phyloP scores from a whole-genome alignment of 2,113 vertebrate genomes.

The Tachuris rubrigastra region DNA sequence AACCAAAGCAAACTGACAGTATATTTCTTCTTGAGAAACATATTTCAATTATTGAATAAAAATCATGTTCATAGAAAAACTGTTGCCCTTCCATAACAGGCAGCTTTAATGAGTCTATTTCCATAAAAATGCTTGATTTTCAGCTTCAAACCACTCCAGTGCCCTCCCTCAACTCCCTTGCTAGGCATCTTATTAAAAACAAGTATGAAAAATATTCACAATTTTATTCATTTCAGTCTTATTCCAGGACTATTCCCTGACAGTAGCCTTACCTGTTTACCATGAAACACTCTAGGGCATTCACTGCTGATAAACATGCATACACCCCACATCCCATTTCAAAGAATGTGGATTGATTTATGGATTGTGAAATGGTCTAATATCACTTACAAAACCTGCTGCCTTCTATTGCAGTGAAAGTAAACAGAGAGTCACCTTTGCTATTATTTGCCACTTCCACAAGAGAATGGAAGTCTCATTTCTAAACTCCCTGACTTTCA shows the following conservation, averaged over 20 bases:
- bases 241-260: not conserved
- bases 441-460: not conserved
- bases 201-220: not conserved
- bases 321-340: not conserved
- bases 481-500: not conserved
- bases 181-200: conserved; percentile 23
- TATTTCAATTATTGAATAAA: conserved; percentile 15
- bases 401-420: not conserved
- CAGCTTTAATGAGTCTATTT: conserved; percentile 39
- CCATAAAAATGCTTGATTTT: conserved; percentile 38
- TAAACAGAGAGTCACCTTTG: not conserved
- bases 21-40: not conserved
- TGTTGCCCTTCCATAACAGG: not conserved
- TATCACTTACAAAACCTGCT: not conserved
- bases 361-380: not conserved
- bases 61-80: not conserved
- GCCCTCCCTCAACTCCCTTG: not conserved
- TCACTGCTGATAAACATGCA: not conserved
- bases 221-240: not conserved
- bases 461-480: not conserved
- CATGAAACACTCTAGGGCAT: not conserved
- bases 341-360: not conserved
- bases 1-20: not conserved
- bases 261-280: not conserved
- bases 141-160: conserved; percentile 11